A percentile compares a stretch with the other conserved stretches of the same genome.
These are phyloP conservation scores for Lepidurus apus DNA, from an alignment of 1,140 invertebrate species.

Conservation along the genomic window DNA sequence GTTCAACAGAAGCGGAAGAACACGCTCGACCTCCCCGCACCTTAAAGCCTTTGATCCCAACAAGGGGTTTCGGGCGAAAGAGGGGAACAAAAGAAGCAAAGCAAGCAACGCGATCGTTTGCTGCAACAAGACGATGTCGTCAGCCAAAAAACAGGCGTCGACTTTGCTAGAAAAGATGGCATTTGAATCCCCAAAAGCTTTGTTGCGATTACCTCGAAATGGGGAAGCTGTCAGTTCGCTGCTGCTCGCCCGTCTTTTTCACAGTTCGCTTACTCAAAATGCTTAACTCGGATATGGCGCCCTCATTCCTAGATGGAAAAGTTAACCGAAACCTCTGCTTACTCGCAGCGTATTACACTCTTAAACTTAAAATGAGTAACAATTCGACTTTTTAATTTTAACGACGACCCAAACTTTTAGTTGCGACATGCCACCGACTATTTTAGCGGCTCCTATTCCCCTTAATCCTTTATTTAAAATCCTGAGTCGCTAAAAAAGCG, in stretches of 20 bases:
- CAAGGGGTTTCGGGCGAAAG: not conserved
- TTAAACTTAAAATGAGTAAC: not conserved
- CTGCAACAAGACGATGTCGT: slow-evolving; percentile 13
- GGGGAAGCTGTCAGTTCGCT: slow-evolving; percentile 1
- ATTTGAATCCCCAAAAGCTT: not conserved
- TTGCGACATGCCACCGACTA: too few relatives aligned
- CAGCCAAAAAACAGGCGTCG: slow-evolving; percentile 17
- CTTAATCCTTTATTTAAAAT: too few relatives aligned
- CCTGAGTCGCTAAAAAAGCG: too few relatives aligned
- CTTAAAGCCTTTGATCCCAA: slow-evolving; percentile 21
- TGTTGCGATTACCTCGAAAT: slow-evolving; percentile 14
- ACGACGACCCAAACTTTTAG: too few relatives aligned
- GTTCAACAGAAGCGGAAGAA: slow-evolving; percentile 11
- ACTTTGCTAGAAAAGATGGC: slow-evolving; percentile 14
- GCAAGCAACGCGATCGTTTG: not conserved
- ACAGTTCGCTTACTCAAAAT: not conserved
- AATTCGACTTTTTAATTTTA: too few relatives aligned
- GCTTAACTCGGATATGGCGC: not conserved
- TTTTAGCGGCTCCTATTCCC: too few relatives aligned
- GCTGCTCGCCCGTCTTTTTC: slow-evolving; percentile 4
- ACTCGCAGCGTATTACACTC: not conserved
- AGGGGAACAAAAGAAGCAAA: not conserved
- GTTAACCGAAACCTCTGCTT: not conserved
- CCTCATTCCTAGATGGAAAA: slow-evolving; percentile 6
- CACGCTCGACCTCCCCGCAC: slow-evolving; percentile 12